Conservation (phyloP, 2,113 vertebrate genomes). For the Pachypanchax playfairii region DNA sequence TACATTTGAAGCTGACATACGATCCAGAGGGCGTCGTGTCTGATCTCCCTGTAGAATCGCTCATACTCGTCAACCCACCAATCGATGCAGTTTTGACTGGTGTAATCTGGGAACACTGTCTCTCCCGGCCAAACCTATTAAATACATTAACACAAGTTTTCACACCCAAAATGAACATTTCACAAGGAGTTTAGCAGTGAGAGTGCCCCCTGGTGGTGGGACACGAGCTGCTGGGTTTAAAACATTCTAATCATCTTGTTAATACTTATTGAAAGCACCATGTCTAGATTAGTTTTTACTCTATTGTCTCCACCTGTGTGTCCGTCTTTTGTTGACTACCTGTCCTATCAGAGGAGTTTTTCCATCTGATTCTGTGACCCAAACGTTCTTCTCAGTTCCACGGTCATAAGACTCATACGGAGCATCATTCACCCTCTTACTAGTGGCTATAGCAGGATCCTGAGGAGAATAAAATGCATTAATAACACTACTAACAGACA, state of each 20-base stretch:
- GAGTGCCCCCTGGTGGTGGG: no score
- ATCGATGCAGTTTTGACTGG: slow-evolving; percentile 78
- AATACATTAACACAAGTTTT: no score
- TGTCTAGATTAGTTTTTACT: no score
- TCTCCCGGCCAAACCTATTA: slow-evolving; percentile 93
- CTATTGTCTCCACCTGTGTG: no score
- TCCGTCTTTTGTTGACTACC: slow-evolving; percentile 73
- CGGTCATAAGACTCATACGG: slow-evolving; percentile 78
- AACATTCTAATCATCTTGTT: no score
- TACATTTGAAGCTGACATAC: slow-evolving; percentile 78
- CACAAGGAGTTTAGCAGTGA: no score
- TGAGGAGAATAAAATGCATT: slow-evolving; percentile 47
- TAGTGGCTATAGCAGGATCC: slow-evolving; percentile 89
- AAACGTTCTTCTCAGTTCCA: slow-evolving; percentile 77
- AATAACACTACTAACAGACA: not conserved
- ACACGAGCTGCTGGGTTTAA: no score
- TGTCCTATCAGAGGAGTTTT: slow-evolving; percentile 83
- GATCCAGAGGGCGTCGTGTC: slow-evolving; percentile 94
- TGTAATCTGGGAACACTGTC: slow-evolving; percentile 93
- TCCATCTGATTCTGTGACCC: slow-evolving; percentile 86
- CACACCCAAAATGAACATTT: no score
- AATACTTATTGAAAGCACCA: no score
- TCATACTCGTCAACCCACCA: slow-evolving; percentile 93
- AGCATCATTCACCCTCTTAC: slow-evolving; percentile 47
- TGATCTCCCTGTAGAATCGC: slow-evolving; percentile 74